Evolutionary conservation across 2,888 invertebrate genomes (phyloP).

Genomic region (Papilio gigon): DNA sequence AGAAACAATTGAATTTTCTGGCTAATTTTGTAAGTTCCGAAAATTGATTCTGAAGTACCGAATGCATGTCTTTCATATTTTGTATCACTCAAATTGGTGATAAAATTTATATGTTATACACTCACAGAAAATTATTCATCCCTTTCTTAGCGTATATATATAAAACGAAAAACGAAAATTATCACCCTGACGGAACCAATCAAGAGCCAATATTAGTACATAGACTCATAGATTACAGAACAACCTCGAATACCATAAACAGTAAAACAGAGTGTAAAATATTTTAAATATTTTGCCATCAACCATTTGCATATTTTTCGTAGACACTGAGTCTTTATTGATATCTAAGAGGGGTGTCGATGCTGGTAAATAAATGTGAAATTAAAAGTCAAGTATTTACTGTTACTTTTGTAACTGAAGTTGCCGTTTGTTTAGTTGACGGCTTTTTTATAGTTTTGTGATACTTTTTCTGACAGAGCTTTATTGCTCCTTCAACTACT

Average conservation of each 20-base stretch:
- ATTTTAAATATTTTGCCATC: background rate
- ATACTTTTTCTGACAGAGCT: background rate
- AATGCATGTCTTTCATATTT: constrained; percentile 79
- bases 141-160: constrained; percentile 9
- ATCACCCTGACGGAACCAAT: constrained; percentile 26
- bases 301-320: too few species aligned
- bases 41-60: constrained; percentile 70
- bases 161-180: constrained; percentile 28
- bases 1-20: constrained; percentile 94
- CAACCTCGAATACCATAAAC: background rate
- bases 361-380: too few species aligned
- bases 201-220: constrained; percentile 1
- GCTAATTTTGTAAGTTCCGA: constrained; percentile 88
- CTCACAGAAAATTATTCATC: constrained; percentile 30
- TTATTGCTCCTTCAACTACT: background rate
- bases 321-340: too few species aligned
- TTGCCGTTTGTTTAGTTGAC: too few species aligned
- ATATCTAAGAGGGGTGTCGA: too few species aligned
- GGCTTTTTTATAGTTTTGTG: too few species aligned
- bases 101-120: constrained; percentile 21
- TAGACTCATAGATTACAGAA: constrained; percentile 14
- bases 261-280: background rate
- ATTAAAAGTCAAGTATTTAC: too few species aligned
- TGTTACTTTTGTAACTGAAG: too few species aligned
- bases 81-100: constrained; percentile 41